Percentiles rank a stretch among this genome's conserved stretches.
These are phyloP conservation scores for Drosophila elegans DNA, from an alignment of 1,140 invertebrate genomes.

Conservation along the genomic window DNA sequence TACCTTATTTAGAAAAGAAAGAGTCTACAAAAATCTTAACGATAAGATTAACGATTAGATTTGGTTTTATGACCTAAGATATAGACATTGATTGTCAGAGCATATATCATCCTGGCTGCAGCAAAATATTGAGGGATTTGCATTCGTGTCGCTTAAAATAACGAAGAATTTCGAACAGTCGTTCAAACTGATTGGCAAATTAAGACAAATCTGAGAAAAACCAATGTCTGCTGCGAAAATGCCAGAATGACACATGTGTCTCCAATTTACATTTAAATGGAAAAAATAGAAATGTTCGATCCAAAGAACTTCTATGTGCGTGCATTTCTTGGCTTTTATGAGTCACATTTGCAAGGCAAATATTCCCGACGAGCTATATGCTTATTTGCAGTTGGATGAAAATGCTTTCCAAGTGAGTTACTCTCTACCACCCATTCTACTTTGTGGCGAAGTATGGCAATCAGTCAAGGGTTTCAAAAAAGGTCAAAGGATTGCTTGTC, in stretches of 20 bases:
- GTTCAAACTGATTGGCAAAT: constrained; percentile 49
- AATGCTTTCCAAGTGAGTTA: constrained; percentile 1
- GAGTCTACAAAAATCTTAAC: constrained; percentile 15
- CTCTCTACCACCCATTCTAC: not conserved
- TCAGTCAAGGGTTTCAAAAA: no score
- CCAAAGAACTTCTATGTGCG: constrained; percentile 3
- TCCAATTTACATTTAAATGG: constrained; percentile 60
- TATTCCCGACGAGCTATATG: constrained; percentile 5
- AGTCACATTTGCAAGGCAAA: constrained; percentile 35
- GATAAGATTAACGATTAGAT: constrained; percentile 31
- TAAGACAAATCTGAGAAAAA: constrained; percentile 34
- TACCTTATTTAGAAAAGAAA: not conserved
- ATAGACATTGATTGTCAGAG: constrained; percentile 4
- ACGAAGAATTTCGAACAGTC: not conserved
- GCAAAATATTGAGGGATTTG: constrained; percentile 46
- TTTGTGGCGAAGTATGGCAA: not conserved
- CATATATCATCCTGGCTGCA: constrained; percentile 1
- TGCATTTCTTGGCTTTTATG: constrained; percentile 12
- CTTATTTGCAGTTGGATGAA: constrained; percentile 15
- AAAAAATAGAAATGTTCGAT: constrained; percentile 14
- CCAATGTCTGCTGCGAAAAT: not conserved
- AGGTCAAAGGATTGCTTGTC: not conserved
- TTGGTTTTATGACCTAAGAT: not conserved
- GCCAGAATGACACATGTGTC: constrained; percentile 18
- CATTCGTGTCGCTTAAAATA: not conserved